Evolutionary conservation across 2,888 invertebrate genomes (phyloP).

Genomic region (Mimas tiliae): DNA sequence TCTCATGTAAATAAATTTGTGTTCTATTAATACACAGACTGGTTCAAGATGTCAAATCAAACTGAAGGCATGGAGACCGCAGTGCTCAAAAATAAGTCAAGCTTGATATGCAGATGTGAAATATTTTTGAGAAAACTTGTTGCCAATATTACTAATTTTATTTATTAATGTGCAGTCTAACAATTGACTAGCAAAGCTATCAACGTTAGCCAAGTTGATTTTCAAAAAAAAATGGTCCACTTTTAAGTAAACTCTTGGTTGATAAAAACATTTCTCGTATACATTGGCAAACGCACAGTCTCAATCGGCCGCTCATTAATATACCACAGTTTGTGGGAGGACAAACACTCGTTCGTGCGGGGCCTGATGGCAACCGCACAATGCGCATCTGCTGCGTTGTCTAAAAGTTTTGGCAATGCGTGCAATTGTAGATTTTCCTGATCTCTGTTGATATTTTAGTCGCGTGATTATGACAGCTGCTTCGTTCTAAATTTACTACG

Average conservation of each 20-base stretch:
- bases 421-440: slow-evolving; percentile 37
- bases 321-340: slow-evolving; percentile 9
- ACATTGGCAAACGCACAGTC: slow-evolving; percentile 15
- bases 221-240: not conserved
- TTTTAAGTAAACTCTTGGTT: not conserved
- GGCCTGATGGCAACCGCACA: slow-evolving; percentile 11
- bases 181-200: no score
- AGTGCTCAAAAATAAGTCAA: no score
- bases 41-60: not conserved
- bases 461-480: slow-evolving; percentile 33
- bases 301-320: not conserved
- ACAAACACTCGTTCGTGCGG: slow-evolving; percentile 5
- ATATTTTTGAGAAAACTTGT: no score
- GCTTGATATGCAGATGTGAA: no score
- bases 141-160: no score
- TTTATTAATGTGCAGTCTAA: no score
- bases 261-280: not conserved
- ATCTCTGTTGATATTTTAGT: slow-evolving; percentile 25
- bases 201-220: not conserved
- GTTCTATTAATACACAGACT: not conserved
- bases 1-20: not conserved
- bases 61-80: no score
- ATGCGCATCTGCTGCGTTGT: slow-evolving; percentile 19
- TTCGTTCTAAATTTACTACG: slow-evolving; percentile 19
- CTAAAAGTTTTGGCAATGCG: slow-evolving; percentile 28